Conservation (phyloP, 2,113 vertebrate species). For the Tichodroma muraria region DNA sequence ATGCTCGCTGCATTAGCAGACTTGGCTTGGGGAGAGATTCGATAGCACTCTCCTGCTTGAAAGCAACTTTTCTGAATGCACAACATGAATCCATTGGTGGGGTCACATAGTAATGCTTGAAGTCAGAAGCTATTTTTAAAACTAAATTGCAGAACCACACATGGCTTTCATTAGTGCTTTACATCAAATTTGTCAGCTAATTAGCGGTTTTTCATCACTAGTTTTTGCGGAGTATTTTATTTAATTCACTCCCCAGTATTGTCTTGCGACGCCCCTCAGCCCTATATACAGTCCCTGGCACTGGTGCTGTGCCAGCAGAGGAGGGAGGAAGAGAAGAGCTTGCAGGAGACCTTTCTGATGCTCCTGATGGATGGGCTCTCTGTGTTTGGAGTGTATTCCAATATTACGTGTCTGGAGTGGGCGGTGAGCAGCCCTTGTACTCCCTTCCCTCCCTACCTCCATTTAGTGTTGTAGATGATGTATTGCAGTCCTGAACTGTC, state of each 20-base stretch:
- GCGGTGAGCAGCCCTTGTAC: neutral
- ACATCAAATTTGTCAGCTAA: constrained; percentile 63
- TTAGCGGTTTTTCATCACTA: constrained; percentile 55
- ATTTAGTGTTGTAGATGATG: constrained; percentile 55
- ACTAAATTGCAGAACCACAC: constrained; percentile 31
- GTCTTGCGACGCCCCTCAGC: neutral
- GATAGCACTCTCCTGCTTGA: constrained; percentile 27
- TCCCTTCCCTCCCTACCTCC: constrained; percentile 19
- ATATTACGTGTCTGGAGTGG: constrained; percentile 56
- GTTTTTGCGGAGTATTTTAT: constrained; percentile 50
- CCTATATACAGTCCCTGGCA: neutral
- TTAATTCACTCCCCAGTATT: neutral
- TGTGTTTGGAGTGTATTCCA: constrained; percentile 57
- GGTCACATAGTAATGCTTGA: constrained; percentile 52
- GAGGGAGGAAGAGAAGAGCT: neutral
- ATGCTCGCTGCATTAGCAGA: neutral
- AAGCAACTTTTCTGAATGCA: constrained; percentile 32
- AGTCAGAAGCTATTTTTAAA: constrained; percentile 61
- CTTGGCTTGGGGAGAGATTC: neutral
- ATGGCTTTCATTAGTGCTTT: constrained; percentile 57
- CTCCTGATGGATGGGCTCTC: constrained; percentile 40
- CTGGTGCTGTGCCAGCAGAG: neutral
- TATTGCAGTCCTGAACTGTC: constrained; percentile 46
- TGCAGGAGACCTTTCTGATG: constrained; percentile 2
- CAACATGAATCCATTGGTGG: constrained; percentile 8